Conservation (phyloP, 2,113 vertebrate species). For the Alligator mississippiensis region DNA sequence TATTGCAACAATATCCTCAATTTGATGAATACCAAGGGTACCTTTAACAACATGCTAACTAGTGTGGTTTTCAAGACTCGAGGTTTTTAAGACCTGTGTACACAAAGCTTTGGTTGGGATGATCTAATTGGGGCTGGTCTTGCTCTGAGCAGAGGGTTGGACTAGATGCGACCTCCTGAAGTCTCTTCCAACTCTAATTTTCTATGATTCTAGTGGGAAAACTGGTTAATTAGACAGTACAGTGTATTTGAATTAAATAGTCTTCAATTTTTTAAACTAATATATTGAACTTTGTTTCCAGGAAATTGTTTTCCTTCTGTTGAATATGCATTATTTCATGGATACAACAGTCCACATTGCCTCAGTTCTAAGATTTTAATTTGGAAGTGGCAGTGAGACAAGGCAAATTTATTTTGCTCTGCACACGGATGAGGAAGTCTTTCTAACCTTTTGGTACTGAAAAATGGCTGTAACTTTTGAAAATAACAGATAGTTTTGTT, state of each 20-base stretch:
- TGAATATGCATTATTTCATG: background rate
- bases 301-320: background rate
- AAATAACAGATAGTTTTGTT: background rate
- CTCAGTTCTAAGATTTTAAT: background rate
- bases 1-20: background rate
- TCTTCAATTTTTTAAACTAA: background rate
- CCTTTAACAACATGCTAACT: background rate
- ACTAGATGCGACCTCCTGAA: no score
- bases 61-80: no score
- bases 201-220: background rate
- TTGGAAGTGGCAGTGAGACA: background rate
- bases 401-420: background rate
- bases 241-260: background rate
- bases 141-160: no score
- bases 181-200: no score
- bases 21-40: background rate
- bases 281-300: background rate
- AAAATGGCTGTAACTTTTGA: background rate
- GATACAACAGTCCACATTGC: background rate
- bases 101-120: no score
- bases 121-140: no score
- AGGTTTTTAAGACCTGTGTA: no score
- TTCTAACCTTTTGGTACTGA: background rate
- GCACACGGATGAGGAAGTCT: background rate
- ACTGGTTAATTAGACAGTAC: background rate